Conservation (phyloP, 2,797 vertebrate genomes). For the Balearica regulorum region DNA sequence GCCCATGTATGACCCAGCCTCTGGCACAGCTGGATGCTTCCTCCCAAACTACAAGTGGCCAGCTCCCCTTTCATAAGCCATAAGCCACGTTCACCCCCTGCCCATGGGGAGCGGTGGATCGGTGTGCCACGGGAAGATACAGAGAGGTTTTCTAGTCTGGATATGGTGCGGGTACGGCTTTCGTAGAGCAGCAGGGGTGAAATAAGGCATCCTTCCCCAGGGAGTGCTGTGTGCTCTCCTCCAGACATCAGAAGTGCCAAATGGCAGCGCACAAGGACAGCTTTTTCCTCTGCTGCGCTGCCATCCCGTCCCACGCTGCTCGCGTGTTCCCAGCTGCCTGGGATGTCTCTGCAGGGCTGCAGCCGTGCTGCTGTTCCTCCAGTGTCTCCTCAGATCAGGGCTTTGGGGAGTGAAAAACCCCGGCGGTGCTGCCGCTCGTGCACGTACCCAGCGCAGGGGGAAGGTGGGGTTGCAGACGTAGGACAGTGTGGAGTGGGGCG, state of each 20-base stretch:
- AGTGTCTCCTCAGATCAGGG: not conserved
- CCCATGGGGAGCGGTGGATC: accelerated
- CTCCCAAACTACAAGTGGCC: not conserved
- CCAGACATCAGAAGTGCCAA: not conserved
- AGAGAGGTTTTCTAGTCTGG: not conserved
- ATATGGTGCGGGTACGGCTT: accelerated
- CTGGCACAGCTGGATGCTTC: not conserved
- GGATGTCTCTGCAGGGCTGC: not conserved
- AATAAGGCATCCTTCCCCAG: not conserved
- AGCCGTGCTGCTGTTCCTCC: not conserved
- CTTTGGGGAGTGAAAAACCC: not conserved
- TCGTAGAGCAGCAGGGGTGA: not conserved
- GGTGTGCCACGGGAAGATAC: accelerated
- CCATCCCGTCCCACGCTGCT: accelerated
- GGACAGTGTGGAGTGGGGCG: accelerated
- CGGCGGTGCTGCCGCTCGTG: accelerated
- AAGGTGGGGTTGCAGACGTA: accelerated
- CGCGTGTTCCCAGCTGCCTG: not conserved
- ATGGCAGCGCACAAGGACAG: not conserved
- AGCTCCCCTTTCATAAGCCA: accelerated
- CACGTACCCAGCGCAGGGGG: accelerated
- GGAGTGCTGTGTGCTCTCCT: not conserved
- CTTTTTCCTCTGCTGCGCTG: not conserved
- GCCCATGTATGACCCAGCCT: accelerated
- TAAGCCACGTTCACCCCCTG: not conserved